phyloP scores from a whole-genome alignment of 1,140 invertebrate genomes.

The Heliconius eleuchia region DNA sequence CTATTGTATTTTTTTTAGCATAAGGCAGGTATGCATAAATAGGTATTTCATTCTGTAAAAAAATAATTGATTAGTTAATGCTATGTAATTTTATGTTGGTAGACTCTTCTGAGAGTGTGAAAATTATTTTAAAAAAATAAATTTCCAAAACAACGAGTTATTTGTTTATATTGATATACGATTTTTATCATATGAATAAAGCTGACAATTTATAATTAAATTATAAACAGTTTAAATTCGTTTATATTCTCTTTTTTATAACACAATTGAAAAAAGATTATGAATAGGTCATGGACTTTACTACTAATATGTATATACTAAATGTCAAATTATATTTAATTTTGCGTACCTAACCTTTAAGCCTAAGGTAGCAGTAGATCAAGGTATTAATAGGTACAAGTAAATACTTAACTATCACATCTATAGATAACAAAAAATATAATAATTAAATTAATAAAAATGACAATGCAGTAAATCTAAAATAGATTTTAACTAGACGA shows the following conservation, averaged over 20 bases:
- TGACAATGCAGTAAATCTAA: too few relatives aligned
- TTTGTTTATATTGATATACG: too few relatives aligned
- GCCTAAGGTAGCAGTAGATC: neutral
- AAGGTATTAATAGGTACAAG: neutral
- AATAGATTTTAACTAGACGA: too few relatives aligned
- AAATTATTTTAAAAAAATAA: neutral
- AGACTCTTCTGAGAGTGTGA: neutral
- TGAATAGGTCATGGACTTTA: neutral
- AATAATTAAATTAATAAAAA: too few relatives aligned
- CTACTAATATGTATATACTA: neutral
- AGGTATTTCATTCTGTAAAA: neutral
- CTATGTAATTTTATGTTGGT: neutral
- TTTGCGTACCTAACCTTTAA: neutral
- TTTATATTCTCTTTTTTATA: neutral
- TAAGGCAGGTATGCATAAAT: neutral
- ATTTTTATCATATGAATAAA: too few relatives aligned
- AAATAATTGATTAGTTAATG: neutral
- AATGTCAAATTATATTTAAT: conserved; percentile 8
- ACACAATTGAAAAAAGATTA: neutral
- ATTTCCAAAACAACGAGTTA: neutral
- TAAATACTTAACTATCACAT: neutral
- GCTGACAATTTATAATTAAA: too few relatives aligned
- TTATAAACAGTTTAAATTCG: too few relatives aligned
- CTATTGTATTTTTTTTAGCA: conserved; percentile 6
- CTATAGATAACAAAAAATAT: neutral